Evolutionary conservation across 2,113 vertebrate species (phyloP), one percentile per base, ranked within the genome.

Genomic region (Penelope pileata): DNA sequence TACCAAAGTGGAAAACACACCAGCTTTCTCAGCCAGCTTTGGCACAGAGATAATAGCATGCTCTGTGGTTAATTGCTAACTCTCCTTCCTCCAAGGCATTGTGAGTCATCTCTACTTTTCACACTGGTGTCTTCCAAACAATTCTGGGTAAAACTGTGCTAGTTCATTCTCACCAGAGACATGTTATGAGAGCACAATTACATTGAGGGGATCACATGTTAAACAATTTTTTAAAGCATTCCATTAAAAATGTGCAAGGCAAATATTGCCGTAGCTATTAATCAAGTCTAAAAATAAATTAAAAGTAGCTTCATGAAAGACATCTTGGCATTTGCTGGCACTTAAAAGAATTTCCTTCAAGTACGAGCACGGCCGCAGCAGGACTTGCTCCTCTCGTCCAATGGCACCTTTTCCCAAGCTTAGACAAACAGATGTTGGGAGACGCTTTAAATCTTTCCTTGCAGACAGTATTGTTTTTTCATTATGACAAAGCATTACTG

Each of bases 71-170:
- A 94, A 48, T 48, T 86, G 76, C 85, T 78, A 75, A 90, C 85
- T 91, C 87, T 91, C 95, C 94, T 91, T 91, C 86, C 96, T 93
- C 56, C 92, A 84, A 92, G 95, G 75, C 94, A 91, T 70, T 40
- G 3, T 96, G 97, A 98, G 89, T 97, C 97, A 97, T 36, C 74
- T 78, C 94, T 93, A 79, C 89, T 60, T 94, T 96, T 96, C 95
- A 96, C 90, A 87, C 34, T 68, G 16, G 87, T 69, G 86, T 95
- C 93, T 94, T 96, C 94, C 94, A 97, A 95, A 97, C 58, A 82
- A 81, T 85, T 95, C 92, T 96, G 58, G 69, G 94, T 92, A 91
- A 95, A 90, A 83, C 75, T 76, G 26, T 83, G 74, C 78, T 93
- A 83, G 92, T 69, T 96, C 93, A 96, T 97, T 97, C 97, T 97